Percentiles rank a stretch among this genome's conserved stretches.
These are phyloP conservation scores for Phrynocephalus vlangalii DNA, from an alignment of 2,797 vertebrate species.

Conservation along the genomic window DNA sequence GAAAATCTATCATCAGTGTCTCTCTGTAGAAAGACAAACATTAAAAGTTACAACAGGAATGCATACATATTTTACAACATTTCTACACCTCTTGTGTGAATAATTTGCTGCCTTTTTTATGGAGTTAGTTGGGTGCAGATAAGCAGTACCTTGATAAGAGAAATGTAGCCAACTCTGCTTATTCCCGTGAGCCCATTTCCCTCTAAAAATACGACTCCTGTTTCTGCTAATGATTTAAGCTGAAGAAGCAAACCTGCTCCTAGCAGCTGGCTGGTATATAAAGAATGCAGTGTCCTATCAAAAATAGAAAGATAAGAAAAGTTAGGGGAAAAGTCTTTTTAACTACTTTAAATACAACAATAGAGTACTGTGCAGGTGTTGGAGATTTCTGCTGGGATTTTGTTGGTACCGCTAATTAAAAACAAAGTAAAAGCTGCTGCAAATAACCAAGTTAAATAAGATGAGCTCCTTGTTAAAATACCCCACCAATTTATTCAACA, in stretches of 20 bases:
- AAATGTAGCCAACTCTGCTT: not conserved
- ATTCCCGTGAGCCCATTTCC: not conserved
- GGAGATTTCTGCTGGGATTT: not conserved
- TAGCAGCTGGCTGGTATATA: not conserved
- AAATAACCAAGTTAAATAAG: constrained; percentile 14
- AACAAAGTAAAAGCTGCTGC: not conserved
- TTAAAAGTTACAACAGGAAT: not conserved
- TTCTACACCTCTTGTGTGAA: not conserved
- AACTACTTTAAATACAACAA: not conserved
- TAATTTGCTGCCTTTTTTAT: not conserved
- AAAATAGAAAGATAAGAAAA: not conserved
- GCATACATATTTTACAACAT: not conserved
- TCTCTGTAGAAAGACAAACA: not conserved
- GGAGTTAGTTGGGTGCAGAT: not conserved
- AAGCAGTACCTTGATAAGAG: not conserved
- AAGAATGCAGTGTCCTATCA: not conserved
- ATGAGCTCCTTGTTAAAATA: constrained; percentile 4
- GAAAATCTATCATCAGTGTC: not conserved
- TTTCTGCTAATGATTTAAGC: not conserved
- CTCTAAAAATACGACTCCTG: not conserved
- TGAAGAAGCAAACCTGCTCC: not conserved
- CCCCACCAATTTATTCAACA: not conserved
- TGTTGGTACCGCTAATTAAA: not conserved
- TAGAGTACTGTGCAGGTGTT: not conserved
- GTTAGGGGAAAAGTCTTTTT: not conserved